Percentiles rank a stretch among this genome's conserved stretches.
These are phyloP conservation scores for Leucophora obtusa DNA, from an alignment of 2,888 invertebrate species.

Conservation along the genomic window DNA sequence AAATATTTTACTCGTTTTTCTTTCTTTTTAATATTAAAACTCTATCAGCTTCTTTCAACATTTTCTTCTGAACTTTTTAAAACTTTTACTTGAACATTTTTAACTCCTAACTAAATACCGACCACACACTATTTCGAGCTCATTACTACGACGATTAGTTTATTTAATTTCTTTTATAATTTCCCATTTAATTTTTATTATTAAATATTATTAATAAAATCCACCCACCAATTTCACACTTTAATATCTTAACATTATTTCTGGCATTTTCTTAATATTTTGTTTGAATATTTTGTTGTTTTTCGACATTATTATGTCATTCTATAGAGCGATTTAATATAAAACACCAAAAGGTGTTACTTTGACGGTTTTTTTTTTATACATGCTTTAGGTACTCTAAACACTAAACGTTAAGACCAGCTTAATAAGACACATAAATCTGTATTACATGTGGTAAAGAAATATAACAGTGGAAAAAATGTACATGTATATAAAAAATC, in stretches of 20 bases:
- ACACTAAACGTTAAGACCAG: slow-evolving; percentile 41
- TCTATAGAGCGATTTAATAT: slow-evolving; percentile 49
- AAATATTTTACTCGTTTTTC: no score
- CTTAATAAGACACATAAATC: slow-evolving; percentile 62
- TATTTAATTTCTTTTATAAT: slow-evolving; percentile 4
- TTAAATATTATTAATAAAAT: slow-evolving; percentile 23
- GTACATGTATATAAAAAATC: slow-evolving; percentile 21
- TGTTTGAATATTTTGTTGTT: not conserved
- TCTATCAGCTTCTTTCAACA: no score
- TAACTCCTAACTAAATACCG: not conserved
- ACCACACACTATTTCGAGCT: slow-evolving; percentile 40
- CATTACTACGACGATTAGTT: slow-evolving; percentile 40
- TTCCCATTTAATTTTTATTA: slow-evolving; percentile 43
- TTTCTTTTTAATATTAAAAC: no score
- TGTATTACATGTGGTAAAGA: slow-evolving; percentile 52
- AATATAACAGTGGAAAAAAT: slow-evolving; percentile 8
- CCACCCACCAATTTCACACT: slow-evolving; percentile 63
- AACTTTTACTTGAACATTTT: not conserved
- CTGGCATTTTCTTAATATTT: slow-evolving; percentile 36
- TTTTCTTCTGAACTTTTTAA: no score
- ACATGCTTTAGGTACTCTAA: not conserved
- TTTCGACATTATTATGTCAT: slow-evolving; percentile 52
- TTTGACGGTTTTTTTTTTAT: slow-evolving; percentile 12
- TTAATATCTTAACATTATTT: slow-evolving; percentile 46
- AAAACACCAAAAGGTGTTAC: slow-evolving; percentile 48